A percentile compares a stretch with the other conserved stretches of the same genome.
These are phyloP conservation scores for Cephus nigrinus DNA, from an alignment of 2,888 invertebrate genomes.

Conservation along the genomic window DNA sequence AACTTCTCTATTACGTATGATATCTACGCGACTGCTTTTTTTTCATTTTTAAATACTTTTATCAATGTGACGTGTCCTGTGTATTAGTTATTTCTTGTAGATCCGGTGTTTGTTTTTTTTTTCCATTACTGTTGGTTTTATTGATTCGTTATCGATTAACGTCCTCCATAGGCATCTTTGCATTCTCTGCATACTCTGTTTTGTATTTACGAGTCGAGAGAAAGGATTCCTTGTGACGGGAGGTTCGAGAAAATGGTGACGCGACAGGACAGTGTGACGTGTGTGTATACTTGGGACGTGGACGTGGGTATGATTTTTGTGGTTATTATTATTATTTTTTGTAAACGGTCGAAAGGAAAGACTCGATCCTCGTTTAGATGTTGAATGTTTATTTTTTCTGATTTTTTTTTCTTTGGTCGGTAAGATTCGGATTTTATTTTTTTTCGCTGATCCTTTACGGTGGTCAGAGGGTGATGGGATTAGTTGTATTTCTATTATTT, in stretches of 20 bases:
- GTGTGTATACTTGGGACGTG: neutral
- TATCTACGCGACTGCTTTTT: slow-evolving; percentile 2
- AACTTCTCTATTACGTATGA: slow-evolving; percentile 31
- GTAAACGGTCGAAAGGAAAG: neutral
- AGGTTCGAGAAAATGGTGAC: neutral
- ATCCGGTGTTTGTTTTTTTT: neutral
- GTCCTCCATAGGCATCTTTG: neutral
- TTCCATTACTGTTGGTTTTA: neutral
- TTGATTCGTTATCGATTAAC: neutral
- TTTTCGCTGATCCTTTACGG: neutral
- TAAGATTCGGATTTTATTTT: neutral
- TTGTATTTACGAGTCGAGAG: neutral
- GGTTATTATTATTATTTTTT: neutral
- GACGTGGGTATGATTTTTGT: neutral
- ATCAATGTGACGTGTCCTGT: neutral
- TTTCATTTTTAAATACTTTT: neutral
- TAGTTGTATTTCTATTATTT: neutral
- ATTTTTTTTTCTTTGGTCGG: neutral
- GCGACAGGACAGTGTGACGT: neutral
- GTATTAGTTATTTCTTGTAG: neutral
- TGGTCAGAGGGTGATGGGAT: neutral
- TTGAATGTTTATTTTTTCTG: neutral
- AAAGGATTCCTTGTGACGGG: neutral
- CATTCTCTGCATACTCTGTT: neutral
- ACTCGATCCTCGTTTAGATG: neutral